These are phyloP conservation scores for Serilophus lunatus DNA, from an alignment of 2,113 vertebrate genomes.

Conservation along the genomic window DNA sequence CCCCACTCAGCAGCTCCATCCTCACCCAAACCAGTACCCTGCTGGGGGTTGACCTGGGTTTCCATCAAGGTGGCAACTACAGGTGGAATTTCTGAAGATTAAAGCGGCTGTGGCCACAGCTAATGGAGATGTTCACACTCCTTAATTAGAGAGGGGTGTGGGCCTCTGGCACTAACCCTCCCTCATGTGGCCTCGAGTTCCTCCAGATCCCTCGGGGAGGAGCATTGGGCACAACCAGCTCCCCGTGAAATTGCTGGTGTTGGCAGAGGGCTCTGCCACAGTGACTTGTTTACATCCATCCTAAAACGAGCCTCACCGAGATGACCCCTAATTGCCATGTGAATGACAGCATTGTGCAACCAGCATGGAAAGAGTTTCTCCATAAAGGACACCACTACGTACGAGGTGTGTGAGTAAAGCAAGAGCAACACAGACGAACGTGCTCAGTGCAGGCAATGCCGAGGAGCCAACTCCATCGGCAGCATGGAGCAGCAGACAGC, in stretches of 20 bases:
- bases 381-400: fast-evolving
- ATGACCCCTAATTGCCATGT: not conserved
- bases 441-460: not conserved
- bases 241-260: not conserved
- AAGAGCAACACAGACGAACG: not conserved
- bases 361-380: not conserved
- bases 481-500: not conserved
- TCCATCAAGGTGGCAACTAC: not conserved
- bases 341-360: not conserved
- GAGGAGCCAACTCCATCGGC: not conserved
- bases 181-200: not conserved
- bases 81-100: not conserved
- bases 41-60: not conserved
- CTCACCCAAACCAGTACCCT: not conserved
- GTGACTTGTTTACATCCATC: not conserved
- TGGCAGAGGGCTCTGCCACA: not conserved
- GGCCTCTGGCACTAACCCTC: not conserved
- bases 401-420: not conserved
- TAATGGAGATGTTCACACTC: not conserved
- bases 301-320: not conserved
- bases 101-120: not conserved
- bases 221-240: fast-evolving
- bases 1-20: not conserved
- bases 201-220: not conserved
- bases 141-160: not conserved